Evolutionary conservation across 2,113 vertebrate species (phyloP), one percentile per base, ranked within the genome.

Genomic region (Sarotherodon lohbergeri): DNA sequence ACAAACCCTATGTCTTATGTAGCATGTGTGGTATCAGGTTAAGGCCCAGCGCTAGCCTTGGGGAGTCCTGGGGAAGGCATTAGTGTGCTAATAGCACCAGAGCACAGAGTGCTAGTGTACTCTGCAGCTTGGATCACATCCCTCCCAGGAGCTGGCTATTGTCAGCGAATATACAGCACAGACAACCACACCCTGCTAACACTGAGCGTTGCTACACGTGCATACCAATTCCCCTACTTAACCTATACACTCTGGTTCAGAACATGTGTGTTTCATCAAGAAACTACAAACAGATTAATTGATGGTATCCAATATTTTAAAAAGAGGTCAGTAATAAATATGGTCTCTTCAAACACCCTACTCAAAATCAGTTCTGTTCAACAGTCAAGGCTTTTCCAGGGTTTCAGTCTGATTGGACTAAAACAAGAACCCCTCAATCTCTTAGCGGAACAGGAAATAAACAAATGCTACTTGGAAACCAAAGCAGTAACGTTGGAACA

Each of bases 21-120:
- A 95, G 92, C 94, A 90, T 91, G 90, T 91, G 85, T 80, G 88
- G 92, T 92, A 89, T 95, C 94, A 17, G 92, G 95, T 95, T 96
- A 41, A 91, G 85, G 88, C 80, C 86, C 84, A 7, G 66, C 19
- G 24, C 19, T 88, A 80, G 90, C 92, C 93, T 80, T 55, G 87
- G 92, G 89, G 82, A 91, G 90, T 91, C 92, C 96, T 96, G 95
- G 90, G 80, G 90, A 95, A 96, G 90, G 90, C 95, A 96, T 96
- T 95, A 95, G 90, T 85, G 88, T 39, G 68, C 91, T 94, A 93
- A 93, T 91, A 86, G 89, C 86, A 66, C 16, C 24, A 61, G 81
- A 79, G 91, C 82, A 27, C 89, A 56, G 88, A 29, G 88, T 84
- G 89, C 88, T 91, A 89, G 88, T 78, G 66, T 84, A 89, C 85